A percentile compares a stretch with the other conserved stretches of the same genome.
Conservation (phyloP, 2,113 vertebrate genomes). For the Ginglymostoma cirratum region DNA sequence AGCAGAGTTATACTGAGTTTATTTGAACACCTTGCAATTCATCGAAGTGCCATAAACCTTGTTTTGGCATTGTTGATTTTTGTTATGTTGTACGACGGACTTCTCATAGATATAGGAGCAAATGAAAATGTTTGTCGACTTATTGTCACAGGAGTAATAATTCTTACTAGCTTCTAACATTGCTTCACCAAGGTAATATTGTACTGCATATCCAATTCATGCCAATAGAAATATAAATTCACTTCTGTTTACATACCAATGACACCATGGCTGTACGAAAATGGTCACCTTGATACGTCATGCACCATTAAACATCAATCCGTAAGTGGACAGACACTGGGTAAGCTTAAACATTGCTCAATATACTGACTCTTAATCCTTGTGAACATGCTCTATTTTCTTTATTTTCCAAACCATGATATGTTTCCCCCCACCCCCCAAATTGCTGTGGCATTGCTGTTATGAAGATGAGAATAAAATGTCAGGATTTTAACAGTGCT, state of each 20-base stretch:
- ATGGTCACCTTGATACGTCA: conserved; percentile 30
- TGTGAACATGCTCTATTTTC: conserved; percentile 7
- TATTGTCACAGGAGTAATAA: conserved; percentile 6
- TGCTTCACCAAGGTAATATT: conserved; percentile 32
- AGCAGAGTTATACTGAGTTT: background rate
- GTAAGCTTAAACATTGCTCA: conserved; percentile 20
- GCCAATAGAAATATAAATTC: conserved; percentile 22
- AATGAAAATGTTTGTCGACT: background rate
- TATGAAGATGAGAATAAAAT: conserved; percentile 18
- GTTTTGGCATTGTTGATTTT: conserved; percentile 18
- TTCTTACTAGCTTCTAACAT: conserved; percentile 24
- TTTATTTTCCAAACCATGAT: background rate
- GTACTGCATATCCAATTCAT: conserved; percentile 36
- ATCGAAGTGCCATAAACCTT: background rate
- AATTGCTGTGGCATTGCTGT: background rate
- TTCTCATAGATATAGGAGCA: background rate
- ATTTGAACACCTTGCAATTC: background rate
- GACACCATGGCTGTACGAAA: conserved; percentile 31
- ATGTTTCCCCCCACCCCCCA: background rate
- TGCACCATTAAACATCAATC: conserved; percentile 36
- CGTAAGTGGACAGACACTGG: conserved; percentile 25
- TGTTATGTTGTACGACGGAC: background rate
- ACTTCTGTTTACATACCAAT: conserved; percentile 34
- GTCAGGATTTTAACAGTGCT: conserved; percentile 12
- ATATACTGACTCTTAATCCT: background rate